Conservation (phyloP, 2,113 vertebrate species). For the Parus major region DNA sequence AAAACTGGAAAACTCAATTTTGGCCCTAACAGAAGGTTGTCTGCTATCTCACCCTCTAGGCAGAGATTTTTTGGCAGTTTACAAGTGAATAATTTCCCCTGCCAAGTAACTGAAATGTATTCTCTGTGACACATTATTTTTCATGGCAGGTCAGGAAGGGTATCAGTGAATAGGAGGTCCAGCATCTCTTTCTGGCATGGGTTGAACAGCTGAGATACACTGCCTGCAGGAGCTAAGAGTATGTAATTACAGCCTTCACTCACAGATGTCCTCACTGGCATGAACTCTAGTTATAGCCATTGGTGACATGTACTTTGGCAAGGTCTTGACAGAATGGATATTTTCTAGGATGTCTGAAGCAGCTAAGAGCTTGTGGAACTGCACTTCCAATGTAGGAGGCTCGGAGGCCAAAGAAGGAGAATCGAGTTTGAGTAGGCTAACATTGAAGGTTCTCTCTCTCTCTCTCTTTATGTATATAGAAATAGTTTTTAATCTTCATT, state of each 20-base stretch:
- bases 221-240: neutral
- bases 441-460: neutral
- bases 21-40: neutral
- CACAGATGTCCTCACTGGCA: slow-evolving; percentile 20
- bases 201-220: neutral
- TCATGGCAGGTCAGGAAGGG: neutral
- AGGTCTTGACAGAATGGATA: neutral
- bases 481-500: neutral
- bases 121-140: neutral
- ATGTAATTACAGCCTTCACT: neutral
- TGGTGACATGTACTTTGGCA: neutral
- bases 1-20: neutral
- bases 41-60: neutral
- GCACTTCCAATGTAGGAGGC: neutral
- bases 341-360: neutral
- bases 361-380: neutral
- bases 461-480: neutral
- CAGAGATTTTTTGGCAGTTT: neutral
- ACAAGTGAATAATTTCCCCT: neutral
- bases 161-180: neutral
- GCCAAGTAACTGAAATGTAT: neutral
- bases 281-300: neutral
- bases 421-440: neutral
- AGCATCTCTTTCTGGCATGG: neutral
- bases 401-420: neutral